Evolutionary conservation across 2,888 invertebrate genomes (phyloP).

Genomic region (Seira ritae): DNA sequence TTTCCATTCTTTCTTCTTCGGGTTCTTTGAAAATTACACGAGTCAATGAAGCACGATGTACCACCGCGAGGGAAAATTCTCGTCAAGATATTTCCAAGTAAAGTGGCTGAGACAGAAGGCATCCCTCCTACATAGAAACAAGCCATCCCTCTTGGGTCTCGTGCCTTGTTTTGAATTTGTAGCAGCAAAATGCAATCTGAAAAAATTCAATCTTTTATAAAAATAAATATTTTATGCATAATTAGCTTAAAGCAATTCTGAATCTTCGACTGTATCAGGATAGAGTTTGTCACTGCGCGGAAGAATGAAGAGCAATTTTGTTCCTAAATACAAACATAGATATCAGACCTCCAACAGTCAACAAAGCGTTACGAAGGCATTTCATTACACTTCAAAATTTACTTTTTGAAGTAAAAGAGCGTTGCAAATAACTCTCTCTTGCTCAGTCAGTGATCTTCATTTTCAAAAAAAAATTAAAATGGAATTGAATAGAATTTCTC

Average conservation of each 20-base stretch:
- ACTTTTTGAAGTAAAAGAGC: constrained; percentile 41
- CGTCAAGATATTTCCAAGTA: background rate
- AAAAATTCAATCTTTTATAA: too few species aligned
- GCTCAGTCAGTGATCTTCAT: constrained; percentile 1
- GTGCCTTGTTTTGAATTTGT: background rate
- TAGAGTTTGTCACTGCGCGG: constrained; percentile 53
- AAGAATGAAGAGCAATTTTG: constrained; percentile 44
- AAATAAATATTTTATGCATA: constrained; percentile 42
- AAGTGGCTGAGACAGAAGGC: background rate
- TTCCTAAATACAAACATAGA: background rate
- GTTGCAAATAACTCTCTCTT: constrained; percentile 40
- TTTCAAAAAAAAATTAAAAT: background rate
- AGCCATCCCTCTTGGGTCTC: too few species aligned
- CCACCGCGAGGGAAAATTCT: background rate
- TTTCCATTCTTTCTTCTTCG: background rate
- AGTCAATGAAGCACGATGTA: constrained; percentile 21
- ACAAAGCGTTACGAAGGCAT: constrained; percentile 56
- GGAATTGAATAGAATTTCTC: constrained; percentile 56
- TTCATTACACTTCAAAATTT: constrained; percentile 53
- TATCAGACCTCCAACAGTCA: constrained; percentile 57
- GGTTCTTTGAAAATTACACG: constrained; percentile 25
- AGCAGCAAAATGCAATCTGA: too few species aligned
- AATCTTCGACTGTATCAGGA: constrained; percentile 32
- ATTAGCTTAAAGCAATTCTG: constrained; percentile 34
- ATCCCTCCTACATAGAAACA: background rate